Evolutionary conservation across 2,113 vertebrate species (phyloP).

Genomic region (Ammodytes marinus): DNA sequence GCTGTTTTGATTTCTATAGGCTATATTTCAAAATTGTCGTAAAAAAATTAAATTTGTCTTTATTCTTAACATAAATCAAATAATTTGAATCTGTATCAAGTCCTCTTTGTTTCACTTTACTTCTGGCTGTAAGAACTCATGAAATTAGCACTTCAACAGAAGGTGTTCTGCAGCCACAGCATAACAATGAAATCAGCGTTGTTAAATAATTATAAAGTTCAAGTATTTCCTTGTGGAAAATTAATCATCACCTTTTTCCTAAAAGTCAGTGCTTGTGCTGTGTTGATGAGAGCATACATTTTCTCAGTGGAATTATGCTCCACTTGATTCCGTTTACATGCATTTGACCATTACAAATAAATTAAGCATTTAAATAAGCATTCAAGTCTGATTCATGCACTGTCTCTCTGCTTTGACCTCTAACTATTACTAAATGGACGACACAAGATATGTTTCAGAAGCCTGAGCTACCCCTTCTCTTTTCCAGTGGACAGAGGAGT

Average conservation of each 20-base stretch:
- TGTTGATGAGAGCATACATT: neutral
- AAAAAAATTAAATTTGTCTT: neutral
- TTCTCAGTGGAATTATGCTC: neutral
- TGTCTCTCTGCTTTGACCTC: constrained; percentile 54
- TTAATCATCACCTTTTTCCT: constrained; percentile 11
- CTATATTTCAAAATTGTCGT: neutral
- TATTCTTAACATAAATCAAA: constrained; percentile 14
- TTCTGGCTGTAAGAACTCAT: neutral
- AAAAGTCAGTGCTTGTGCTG: neutral
- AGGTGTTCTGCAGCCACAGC: constrained; percentile 7
- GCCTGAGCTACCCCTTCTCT: constrained; percentile 20
- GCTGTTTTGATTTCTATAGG: neutral
- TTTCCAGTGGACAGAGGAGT: constrained; percentile 36
- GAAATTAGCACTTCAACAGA: neutral
- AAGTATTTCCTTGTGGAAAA: constrained; percentile 24
- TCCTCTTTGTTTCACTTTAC: constrained; percentile 10
- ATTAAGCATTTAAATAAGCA: neutral
- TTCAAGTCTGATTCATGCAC: constrained; percentile 9
- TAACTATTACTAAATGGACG: constrained; percentile 46
- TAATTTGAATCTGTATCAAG: constrained; percentile 15
- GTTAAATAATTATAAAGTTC: constrained; percentile 30
- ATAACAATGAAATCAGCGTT: constrained; percentile 20
- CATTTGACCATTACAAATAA: constrained; percentile 30
- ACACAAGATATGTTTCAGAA: constrained; percentile 22
- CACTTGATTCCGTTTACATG: constrained; percentile 25